Evolutionary conservation across 2,113 vertebrate species (phyloP).

Genomic region (Phainopepla nitens): DNA sequence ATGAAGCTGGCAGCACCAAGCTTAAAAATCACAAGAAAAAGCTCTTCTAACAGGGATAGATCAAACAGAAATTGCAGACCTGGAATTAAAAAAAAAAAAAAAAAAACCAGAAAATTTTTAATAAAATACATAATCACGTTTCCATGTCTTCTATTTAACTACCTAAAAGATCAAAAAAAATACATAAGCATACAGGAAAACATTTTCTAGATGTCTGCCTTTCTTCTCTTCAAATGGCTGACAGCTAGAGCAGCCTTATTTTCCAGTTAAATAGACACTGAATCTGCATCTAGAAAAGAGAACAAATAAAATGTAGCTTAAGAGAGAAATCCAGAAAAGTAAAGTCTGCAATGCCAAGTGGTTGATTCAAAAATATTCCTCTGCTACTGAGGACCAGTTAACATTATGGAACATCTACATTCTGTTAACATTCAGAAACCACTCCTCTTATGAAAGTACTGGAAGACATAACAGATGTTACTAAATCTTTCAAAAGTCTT

Average conservation of each 20-base stretch:
- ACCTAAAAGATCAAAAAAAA: background rate
- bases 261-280: background rate
- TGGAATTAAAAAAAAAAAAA: slow-evolving; percentile 55
- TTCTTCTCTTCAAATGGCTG: background rate
- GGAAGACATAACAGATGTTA: background rate
- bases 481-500: background rate
- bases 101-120: slow-evolving; percentile 1
- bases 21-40: slow-evolving; percentile 54
- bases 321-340: background rate
- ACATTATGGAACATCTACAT: background rate
- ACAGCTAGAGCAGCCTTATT: background rate
- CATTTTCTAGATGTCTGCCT: background rate
- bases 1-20: slow-evolving; percentile 36
- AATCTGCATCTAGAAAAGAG: background rate
- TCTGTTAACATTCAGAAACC: background rate
- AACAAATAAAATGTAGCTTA: background rate
- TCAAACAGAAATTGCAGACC: slow-evolving; percentile 36
- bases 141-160: background rate
- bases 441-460: background rate
- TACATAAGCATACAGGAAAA: background rate
- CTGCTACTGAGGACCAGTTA: background rate
- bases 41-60: background rate
- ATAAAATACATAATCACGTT: background rate
- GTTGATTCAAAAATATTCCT: background rate
- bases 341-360: background rate